Base-by-base conservation (phyloP, 2,113 vertebrate genomes). In the Pelobates fuscus region DNA sequence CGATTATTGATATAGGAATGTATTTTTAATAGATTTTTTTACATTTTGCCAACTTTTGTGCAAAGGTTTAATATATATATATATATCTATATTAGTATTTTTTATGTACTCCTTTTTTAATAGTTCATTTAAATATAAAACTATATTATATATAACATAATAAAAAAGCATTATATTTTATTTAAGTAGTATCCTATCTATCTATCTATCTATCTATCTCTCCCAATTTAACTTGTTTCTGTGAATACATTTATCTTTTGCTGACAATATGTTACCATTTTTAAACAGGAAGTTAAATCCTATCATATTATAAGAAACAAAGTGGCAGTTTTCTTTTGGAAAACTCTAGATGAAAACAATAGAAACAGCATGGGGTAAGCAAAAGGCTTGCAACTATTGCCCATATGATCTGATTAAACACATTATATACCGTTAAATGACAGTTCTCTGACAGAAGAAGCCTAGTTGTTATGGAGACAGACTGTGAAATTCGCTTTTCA, bases 401-500 rank as follows among this genome's bases (percentile, higher is more conserved):
- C 26, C 25, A 29, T 55, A 25, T 54, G 79, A 71, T 82, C 49
- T 61, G 64, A 81, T 79, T 78, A 72, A 83, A 77, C 21, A 78
- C 8, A 21, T 74, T 71, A 25, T 37, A 1, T 23, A 82, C 80
- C 55, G 17, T 82, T 77, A 37, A 67, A 26, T 78, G 57, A 71
- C 27, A 60, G 1, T 27, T 62, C 70, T 61, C 60, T 83, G 76
- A 70, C 44, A 69, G 71, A 82, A 86, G 64, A 69, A 71, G 12
- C 8, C 63, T 49, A 0, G 8, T 77, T 73, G 32, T 81, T 76
- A 74, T 80, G 80, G 80, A 79, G 79, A 78, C 46, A 65, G 78
- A 79, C 18, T 59, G 61, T 71, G 60, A 79, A 81, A 79, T 83
- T 78, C 72, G 10, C 52, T 81, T 80, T 69, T 81, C 52, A 81